Evolutionary conservation across 2,113 vertebrate genomes (phyloP), one percentile per base, ranked within the genome.

Genomic region (Brevimyrus niger): DNA sequence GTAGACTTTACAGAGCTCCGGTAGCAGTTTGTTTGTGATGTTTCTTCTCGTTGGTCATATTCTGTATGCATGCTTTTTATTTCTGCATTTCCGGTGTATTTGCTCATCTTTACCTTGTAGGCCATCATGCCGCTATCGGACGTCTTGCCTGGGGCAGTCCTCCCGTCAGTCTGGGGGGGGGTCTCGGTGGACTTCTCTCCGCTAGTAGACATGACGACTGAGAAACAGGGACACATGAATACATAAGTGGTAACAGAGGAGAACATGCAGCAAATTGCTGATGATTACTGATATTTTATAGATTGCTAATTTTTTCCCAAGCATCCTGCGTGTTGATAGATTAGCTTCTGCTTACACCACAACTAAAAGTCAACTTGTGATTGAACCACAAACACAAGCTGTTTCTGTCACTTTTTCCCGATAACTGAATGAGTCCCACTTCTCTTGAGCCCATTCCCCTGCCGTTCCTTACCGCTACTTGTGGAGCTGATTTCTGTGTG

Each of bases 161-260:
- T 96, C 69, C 96, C 96, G 35, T 96, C 96, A 38, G 96, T 96
- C 94, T 96, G 95, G 93, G 96, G 96, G 88, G 96, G 92, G 80
- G 93, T 90, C 93, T 96, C 96, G 48, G 87, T 88, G 92, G 94
- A 91, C 92, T 96, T 96, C 89, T 96, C 96, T 93, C 93, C 94
- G 90, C 91, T 95, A 93, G 95, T 91, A 91, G 93, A 96, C 96
- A 96, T 96, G 94, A 93, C 95, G 93, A 91, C 95, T 96, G 92
- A 17, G 53, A 50, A 7, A 85, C n/a, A 91, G 84, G 88, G 10
- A 87, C 76, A 88, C 19, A 15, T 38, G n/a, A 46, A 65, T 38
- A 89, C 61, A 55, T 65, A 65, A 82, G 15, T 38, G 13, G 17
- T 21, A 50, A 38, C 10, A 42, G 27, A 83, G 1, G 8, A 48